These are phyloP conservation scores for Cecidostiba fungosa DNA, from an alignment of 2,888 invertebrate species.

Conservation along the genomic window DNA sequence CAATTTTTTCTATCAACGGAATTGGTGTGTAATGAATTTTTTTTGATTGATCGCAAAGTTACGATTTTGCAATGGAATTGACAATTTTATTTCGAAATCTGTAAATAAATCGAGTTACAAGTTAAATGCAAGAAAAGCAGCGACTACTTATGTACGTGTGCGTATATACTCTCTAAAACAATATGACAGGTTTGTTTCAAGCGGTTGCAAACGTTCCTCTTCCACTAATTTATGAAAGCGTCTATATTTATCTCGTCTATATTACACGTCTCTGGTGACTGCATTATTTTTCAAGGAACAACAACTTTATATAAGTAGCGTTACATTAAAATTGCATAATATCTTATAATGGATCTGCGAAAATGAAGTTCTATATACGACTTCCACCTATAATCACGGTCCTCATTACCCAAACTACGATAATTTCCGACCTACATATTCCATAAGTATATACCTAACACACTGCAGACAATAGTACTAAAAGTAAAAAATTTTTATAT, in stretches of 20 bases:
- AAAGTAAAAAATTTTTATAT: too few relatives aligned
- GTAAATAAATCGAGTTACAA: too few relatives aligned
- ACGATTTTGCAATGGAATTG: too few relatives aligned
- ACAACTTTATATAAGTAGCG: not conserved
- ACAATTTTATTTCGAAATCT: too few relatives aligned
- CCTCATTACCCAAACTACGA: not conserved
- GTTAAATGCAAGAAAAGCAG: too few relatives aligned
- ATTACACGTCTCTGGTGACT: not conserved
- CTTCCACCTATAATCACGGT: not conserved
- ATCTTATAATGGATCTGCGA: not conserved
- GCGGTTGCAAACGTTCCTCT: not conserved
- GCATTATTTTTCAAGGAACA: conserved; percentile 11
- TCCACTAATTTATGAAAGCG: not conserved
- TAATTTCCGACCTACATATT: not conserved
- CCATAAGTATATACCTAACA: not conserved
- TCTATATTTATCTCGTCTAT: not conserved
- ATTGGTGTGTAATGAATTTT: too few relatives aligned
- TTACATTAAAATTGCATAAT: not conserved
- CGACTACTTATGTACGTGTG: not conserved
- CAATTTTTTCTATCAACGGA: too few relatives aligned
- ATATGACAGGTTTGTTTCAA: not conserved
- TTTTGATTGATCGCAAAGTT: too few relatives aligned
- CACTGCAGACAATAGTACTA: too few relatives aligned
- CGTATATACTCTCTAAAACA: not conserved
- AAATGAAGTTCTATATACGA: too few relatives aligned